Base-by-base conservation (phyloP, 2,888 invertebrate genomes). In the Corbicula japonica region DNA sequence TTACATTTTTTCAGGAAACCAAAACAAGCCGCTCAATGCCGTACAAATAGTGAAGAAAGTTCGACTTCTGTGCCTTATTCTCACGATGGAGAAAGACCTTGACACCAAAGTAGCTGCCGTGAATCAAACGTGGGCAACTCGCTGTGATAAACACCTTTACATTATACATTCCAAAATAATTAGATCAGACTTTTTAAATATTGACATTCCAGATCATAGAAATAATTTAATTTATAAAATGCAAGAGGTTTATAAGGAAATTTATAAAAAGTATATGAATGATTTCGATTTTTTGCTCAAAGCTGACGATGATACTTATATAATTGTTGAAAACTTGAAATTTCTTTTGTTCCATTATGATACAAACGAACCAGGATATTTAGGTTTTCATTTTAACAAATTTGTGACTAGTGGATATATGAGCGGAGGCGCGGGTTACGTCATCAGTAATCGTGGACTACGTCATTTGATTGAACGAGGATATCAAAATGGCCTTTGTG, bases 221-320 rank as follows among this genome's bases (percentile, higher is more conserved):
- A 28, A 30, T 91, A 96, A 96, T 91, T 95, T 99, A 23, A 99
- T 99, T 98, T 97, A 96, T 1, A 99, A 99, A 94, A 99, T 99
- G 0, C 98, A 98, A 93, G 97, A 96, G 88, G 98, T 98, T 0
- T 98, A 97, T 92, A 95, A 96, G 88, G 97, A 98, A 91, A 95
- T 97, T 26, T 97, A 97, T 92, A 95, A 97, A 86, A 95, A 98
- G 62, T 90, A 98, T 92, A 94, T 96, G 68, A 95, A 97, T 86
- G 95, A 98, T 68, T 97, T 97, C 1, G 98, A 99, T 94, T 99
- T 98, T 98, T 98, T 99, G 93, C 94, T 98, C 88, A 99, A 99
- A 93, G 99, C 99, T 26, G 99, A 99, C 90, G 99, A 99, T 93
- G 99, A 99, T 91, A 99, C 99, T 95, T 99, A 98, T 93, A 97